These are phyloP conservation scores for Macrostomum cliftonense DNA, from an alignment of 2,888 invertebrate genomes.

Conservation along the genomic window DNA sequence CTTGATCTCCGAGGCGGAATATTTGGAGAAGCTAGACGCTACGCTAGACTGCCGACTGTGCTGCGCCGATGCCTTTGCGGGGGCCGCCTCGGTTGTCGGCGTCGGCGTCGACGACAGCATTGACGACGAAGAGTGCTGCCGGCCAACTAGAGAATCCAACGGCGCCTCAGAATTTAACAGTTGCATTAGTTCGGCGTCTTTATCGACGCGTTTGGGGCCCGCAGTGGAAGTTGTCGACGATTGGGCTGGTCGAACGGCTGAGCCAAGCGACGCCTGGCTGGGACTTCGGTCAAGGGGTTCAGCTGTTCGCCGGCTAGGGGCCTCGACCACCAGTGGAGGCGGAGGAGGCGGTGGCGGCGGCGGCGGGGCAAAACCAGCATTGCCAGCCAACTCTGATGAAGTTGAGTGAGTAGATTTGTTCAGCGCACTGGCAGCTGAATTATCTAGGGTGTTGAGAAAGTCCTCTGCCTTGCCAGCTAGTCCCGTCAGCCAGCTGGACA, in stretches of 20 bases:
- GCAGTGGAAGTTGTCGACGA: background rate
- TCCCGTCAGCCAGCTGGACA: slow-evolving; percentile 47
- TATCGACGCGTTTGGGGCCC: slow-evolving; percentile 14
- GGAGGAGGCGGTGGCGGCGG: background rate
- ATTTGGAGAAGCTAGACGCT: too few species aligned
- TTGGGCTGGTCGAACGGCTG: background rate
- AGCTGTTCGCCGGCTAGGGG: slow-evolving; percentile 2
- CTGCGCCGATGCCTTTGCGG: too few species aligned
- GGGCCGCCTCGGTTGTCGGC: too few species aligned
- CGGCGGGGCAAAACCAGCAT: background rate
- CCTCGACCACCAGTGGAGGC: background rate
- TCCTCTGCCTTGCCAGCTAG: slow-evolving; percentile 56
- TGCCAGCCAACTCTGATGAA: too few species aligned
- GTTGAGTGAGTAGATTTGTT: too few species aligned
- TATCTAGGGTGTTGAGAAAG: slow-evolving; percentile 54
- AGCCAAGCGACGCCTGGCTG: slow-evolving; percentile 11
- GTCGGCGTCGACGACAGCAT: too few species aligned
- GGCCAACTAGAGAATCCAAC: too few species aligned
- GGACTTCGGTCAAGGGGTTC: background rate
- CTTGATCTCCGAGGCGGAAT: too few species aligned
- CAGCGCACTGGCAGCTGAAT: slow-evolving; percentile 51
- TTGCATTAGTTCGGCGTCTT: slow-evolving; percentile 38
- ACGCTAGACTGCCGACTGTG: too few species aligned
- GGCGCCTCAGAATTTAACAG: slow-evolving; percentile 31
- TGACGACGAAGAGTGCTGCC: too few species aligned